Base-by-base conservation (phyloP, 2,113 vertebrate species). In the Manacus vitellinus region DNA sequence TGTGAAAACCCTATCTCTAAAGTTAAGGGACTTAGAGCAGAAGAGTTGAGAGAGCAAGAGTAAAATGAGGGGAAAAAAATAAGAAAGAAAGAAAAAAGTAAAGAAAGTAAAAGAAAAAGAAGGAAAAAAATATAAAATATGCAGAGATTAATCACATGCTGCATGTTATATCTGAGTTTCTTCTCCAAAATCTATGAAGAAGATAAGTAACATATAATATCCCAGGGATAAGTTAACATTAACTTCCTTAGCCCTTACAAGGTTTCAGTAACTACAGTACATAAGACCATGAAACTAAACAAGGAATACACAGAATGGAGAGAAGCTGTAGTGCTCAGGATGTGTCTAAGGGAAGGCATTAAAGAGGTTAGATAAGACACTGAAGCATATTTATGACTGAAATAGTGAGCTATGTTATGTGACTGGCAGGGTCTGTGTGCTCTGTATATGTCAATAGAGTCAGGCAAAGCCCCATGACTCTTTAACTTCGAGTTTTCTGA, bases 341-440 rank as follows among this genome's bases (percentile, higher is more conserved):
- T 77, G 12, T 23, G 20, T 65, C 21, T 61, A 68, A 47, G 41
- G 10, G 46, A 54, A 59, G 55, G 39, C 19, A 58, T 52, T 31
- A 31, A 51, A 79, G 39, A 80, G 23, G 11, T 54, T 30, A 54
- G 27, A 37, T 25, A 27, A 56, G 27, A 59, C 58, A 70, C 25
- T 17, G 51, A 27, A 59, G 55, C 3, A 0, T 41, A 63, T 52
- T 62, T 43, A 41, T 31, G 18, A 20, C 61, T 23, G 12, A 73
- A 35, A 52, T 12, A 52, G 22, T 28, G 3, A 5, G 33, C 10
- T 12, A 8, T 8, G 13, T 33, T 58, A 21, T 0, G 0, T 15
- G 30, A 56, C 31, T 46, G 19, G 62, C 41, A 59, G 46, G 8
- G 20, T 30, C n/a, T 47, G 11, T 33, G 21, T 44, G 19, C 8